Conservation (phyloP, 2,888 invertebrate genomes). For the Nephrotoma appendiculata region DNA sequence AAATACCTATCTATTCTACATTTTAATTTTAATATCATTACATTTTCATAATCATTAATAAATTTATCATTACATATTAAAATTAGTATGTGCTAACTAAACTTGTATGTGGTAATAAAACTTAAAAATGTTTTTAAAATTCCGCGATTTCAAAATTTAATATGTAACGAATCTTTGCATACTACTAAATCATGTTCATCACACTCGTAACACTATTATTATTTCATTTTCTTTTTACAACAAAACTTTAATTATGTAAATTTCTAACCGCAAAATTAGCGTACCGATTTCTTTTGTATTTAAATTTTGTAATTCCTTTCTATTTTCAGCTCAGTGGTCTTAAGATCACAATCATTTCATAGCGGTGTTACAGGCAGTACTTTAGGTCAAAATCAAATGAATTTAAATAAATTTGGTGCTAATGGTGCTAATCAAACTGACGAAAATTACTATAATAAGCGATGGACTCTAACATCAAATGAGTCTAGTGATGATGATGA, state of each 20-base stretch:
- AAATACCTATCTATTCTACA: background rate
- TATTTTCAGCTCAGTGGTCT: constrained; percentile 35
- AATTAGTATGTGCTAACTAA: background rate
- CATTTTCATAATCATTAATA: background rate
- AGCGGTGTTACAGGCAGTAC: constrained; percentile 23
- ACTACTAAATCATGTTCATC: background rate
- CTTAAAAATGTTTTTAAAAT: background rate
- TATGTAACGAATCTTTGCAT: background rate
- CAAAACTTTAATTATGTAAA: background rate
- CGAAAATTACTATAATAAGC: constrained; percentile 11
- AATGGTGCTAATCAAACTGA: background rate
- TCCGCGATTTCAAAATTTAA: background rate
- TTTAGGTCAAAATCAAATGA: background rate
- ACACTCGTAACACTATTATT: background rate
- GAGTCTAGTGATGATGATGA: constrained; percentile 17
- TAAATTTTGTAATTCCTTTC: background rate
- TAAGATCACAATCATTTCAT: constrained; percentile 47
- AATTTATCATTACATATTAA: too few relatives aligned
- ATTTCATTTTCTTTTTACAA: background rate
- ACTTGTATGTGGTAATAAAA: background rate
- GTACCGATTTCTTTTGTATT: background rate
- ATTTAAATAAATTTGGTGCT: constrained; percentile 3
- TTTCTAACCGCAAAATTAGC: background rate
- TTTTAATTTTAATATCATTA: background rate
- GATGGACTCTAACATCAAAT: constrained; percentile 18